phyloP scores from a whole-genome alignment of 2,113 vertebrate genomes.

The Myrmecophaga tridactyla region DNA sequence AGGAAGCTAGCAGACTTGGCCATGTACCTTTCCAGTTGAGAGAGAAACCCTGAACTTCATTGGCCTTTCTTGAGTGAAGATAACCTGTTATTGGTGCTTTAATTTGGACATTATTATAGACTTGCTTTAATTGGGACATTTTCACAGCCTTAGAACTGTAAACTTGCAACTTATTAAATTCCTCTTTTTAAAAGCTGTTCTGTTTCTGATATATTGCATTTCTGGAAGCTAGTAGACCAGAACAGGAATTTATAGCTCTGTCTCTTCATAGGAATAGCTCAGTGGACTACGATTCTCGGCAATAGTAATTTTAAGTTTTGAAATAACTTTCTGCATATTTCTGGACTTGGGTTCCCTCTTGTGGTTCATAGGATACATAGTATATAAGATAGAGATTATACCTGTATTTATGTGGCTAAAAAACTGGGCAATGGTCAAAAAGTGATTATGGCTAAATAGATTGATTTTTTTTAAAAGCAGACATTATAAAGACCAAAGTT shows the following conservation, averaged over 20 bases:
- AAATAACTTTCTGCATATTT: neutral
- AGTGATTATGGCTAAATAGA: neutral
- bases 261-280: neutral
- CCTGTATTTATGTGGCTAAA: neutral
- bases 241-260: neutral
- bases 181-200: too few relatives aligned
- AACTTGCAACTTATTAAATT: too few relatives aligned
- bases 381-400: neutral
- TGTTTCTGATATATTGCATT: too few relatives aligned
- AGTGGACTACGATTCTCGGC: neutral
- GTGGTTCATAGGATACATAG: neutral
- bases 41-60: too few relatives aligned
- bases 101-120: too few relatives aligned
- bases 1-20: too few relatives aligned
- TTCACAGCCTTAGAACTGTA: too few relatives aligned
- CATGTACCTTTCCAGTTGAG: too few relatives aligned
- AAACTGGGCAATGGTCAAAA: neutral
- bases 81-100: too few relatives aligned
- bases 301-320: neutral
- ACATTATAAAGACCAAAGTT: neutral
- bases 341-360: constrained; percentile 45
- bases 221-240: too few relatives aligned
- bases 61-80: too few relatives aligned
- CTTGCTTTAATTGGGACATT: too few relatives aligned
- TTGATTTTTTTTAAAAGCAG: neutral